Conservation (phyloP, 2,113 vertebrate species). For the Chloebia gouldiae region DNA sequence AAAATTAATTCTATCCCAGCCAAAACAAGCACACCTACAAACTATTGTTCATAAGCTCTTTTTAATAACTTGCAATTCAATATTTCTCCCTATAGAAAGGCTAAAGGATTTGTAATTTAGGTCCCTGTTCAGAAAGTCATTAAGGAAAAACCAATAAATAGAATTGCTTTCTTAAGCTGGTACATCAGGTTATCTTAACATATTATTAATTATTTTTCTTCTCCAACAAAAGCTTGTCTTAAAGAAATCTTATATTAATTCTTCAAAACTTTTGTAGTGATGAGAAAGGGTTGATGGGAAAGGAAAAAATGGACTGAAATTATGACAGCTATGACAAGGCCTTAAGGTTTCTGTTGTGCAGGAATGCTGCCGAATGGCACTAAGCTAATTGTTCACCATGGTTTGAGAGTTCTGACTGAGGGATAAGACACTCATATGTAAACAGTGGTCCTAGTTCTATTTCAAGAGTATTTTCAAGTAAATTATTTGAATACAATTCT, state of each 20-base stretch:
- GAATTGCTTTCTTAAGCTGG: background rate
- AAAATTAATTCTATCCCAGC: background rate
- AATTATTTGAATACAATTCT: background rate
- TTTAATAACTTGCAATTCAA: background rate
- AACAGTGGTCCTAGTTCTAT: background rate
- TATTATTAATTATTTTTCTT: background rate
- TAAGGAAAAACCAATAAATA: background rate
- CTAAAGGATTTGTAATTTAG: background rate
- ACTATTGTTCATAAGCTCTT: background rate
- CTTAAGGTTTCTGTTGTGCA: background rate
- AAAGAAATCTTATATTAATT: background rate
- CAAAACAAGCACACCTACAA: background rate
- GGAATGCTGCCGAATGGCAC: background rate
- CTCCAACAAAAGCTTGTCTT: fast-evolving
- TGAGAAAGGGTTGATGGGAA: background rate
- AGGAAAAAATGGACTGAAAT: background rate
- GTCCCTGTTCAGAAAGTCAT: background rate
- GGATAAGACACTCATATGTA: too few relatives aligned
- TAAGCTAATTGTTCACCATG: background rate
- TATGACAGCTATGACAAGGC: background rate
- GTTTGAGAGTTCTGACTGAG: background rate
- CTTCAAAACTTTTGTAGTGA: background rate
- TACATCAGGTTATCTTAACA: background rate
- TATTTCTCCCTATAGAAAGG: background rate
- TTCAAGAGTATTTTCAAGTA: background rate